A percentile compares a stretch with the other conserved stretches of the same genome.
Conservation (phyloP, 2,113 vertebrate species). For the Prionailurus bengalensis region DNA sequence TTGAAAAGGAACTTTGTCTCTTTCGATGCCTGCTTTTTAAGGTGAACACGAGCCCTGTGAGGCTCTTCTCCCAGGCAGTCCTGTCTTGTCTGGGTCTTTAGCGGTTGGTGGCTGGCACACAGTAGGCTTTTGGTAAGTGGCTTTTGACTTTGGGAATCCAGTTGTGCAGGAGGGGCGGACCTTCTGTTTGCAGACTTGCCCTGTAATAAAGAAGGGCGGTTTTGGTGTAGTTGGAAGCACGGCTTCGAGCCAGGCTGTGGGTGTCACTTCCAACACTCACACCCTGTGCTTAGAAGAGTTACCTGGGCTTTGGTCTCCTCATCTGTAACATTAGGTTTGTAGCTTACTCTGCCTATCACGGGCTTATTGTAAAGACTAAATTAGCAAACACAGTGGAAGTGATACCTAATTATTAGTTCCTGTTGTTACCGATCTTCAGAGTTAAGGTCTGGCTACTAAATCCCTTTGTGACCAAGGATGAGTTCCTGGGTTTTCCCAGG, state of each 20-base stretch:
- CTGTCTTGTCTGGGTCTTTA: background rate
- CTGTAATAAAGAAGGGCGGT: background rate
- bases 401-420: background rate
- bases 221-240: background rate
- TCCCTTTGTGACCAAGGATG: background rate
- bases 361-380: background rate
- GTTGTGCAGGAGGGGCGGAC: background rate
- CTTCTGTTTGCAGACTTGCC: background rate
- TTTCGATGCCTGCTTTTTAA: background rate
- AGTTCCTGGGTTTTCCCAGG: background rate
- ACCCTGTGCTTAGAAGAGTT: background rate
- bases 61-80: background rate
- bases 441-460: background rate
- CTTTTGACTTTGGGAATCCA: background rate
- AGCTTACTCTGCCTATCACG: background rate
- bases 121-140: background rate
- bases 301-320: background rate
- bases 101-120: background rate
- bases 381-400: background rate
- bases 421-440: background rate
- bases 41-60: background rate
- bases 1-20: conserved; percentile 43
- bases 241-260: background rate
- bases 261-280: background rate
- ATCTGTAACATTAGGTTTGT: background rate